These are phyloP conservation scores for Terrapene triunguis DNA, from an alignment of 2,113 vertebrate genomes.

Conservation along the genomic window DNA sequence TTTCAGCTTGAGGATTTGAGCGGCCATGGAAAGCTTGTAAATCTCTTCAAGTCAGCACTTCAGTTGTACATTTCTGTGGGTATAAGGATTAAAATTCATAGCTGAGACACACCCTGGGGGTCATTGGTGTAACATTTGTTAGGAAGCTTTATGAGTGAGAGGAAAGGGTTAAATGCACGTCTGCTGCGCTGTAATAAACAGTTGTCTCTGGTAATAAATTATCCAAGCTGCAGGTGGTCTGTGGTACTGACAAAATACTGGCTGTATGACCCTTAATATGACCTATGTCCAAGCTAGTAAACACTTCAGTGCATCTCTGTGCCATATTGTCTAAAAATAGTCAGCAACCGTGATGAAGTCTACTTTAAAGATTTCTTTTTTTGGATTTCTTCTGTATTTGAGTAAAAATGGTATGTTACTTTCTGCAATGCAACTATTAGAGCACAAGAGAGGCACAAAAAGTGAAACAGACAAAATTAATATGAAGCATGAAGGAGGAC, in stretches of 20 bases:
- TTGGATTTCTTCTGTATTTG: slow-evolving; percentile 8
- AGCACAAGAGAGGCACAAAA: neutral
- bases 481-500: neutral
- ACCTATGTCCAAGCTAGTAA: slow-evolving; percentile 68
- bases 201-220: slow-evolving; percentile 70
- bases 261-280: slow-evolving; percentile 32
- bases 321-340: slow-evolving; percentile 66
- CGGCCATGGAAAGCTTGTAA: neutral
- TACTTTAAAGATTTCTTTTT: slow-evolving; percentile 40
- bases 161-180: slow-evolving; percentile 61
- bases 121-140: neutral
- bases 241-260: slow-evolving; percentile 58
- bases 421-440: neutral
- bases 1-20: neutral
- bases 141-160: neutral
- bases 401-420: slow-evolving; percentile 32
- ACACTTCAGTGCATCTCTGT: slow-evolving; percentile 54
- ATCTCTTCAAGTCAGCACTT: neutral
- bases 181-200: slow-evolving; percentile 42
- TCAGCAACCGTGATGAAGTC: slow-evolving; percentile 34
- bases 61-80: neutral
- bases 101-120: neutral
- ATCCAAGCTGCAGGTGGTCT: slow-evolving; percentile 73
- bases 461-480: slow-evolving; percentile 1
- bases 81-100: neutral